phyloP scores from a whole-genome alignment of 2,797 vertebrate genomes.

The Argyrosomus regius region DNA sequence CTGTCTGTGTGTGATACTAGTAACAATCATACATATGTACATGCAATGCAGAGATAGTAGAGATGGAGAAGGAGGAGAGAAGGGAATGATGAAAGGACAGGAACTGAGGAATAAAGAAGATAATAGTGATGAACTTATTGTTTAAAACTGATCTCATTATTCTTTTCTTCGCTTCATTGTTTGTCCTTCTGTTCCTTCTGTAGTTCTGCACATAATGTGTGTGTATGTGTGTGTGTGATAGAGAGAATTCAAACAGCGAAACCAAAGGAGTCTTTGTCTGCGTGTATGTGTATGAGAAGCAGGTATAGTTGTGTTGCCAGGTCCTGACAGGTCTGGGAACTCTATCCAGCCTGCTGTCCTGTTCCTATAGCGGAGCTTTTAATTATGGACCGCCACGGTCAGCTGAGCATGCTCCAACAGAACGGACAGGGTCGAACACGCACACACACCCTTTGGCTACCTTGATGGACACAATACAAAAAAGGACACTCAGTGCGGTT shows the following conservation, averaged over 20 bases:
- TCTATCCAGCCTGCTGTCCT: slow-evolving; percentile 47
- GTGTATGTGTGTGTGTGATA: no score
- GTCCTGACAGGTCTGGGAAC: slow-evolving; percentile 45
- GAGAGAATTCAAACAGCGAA: background rate
- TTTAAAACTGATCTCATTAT: slow-evolving; percentile 42
- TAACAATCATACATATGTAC: slow-evolving; percentile 47
- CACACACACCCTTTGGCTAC: slow-evolving; percentile 2
- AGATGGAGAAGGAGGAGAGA: background rate
- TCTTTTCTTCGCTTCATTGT: slow-evolving; percentile 19
- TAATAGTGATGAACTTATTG: slow-evolving; percentile 42
- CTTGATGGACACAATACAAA: background rate
- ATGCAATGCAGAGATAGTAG: slow-evolving; percentile 15
- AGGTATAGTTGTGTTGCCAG: slow-evolving; percentile 37
- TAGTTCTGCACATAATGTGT: no score
- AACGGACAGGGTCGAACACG: slow-evolving; percentile 46
- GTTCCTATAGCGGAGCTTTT: slow-evolving; percentile 55
- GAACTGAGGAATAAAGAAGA: background rate
- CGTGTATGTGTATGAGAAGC: background rate
- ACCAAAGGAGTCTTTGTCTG: background rate
- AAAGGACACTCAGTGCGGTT: background rate
- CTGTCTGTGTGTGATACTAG: slow-evolving; percentile 44
- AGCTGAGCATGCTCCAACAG: slow-evolving; percentile 60
- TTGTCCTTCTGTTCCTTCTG: slow-evolving; percentile 36
- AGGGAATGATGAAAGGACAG: background rate
- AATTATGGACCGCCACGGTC: slow-evolving; percentile 72